Conservation (phyloP, 1,140 invertebrate genomes). For the Bombus haemorrhoidalis region DNA sequence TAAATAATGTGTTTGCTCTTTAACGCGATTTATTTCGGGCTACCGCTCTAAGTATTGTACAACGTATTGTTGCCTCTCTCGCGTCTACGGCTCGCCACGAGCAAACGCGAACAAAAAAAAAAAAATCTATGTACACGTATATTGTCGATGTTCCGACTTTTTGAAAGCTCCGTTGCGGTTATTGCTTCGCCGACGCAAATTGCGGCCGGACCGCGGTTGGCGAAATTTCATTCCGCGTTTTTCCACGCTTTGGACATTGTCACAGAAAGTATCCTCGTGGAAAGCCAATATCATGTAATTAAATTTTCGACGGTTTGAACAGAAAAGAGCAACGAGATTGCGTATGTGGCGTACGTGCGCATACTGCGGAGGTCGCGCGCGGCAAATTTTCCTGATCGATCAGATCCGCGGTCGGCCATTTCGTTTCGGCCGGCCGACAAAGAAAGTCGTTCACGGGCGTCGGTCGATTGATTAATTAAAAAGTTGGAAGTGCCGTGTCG, state of each 20-base stretch:
- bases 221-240: slow-evolving; percentile 30
- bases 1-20: slow-evolving; percentile 57
- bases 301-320: slow-evolving; percentile 32
- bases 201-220: neutral
- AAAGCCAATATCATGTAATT: slow-evolving; percentile 50
- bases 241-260: slow-evolving; percentile 10
- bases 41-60: neutral
- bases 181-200: slow-evolving; percentile 17
- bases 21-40: slow-evolving; percentile 45
- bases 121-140: neutral
- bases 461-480: slow-evolving; percentile 67
- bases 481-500: slow-evolving; percentile 61
- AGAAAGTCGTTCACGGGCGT: slow-evolving; percentile 22
- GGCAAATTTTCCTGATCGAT: slow-evolving; percentile 59
- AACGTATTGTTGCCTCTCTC: slow-evolving; percentile 7
- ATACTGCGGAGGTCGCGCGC: slow-evolving; percentile 3
- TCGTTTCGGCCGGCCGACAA: slow-evolving; percentile 29
- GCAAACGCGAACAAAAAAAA: neutral
- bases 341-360: neutral
- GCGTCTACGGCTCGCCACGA: neutral
- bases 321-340: slow-evolving; percentile 40
- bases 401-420: slow-evolving; percentile 52
- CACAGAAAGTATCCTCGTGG: slow-evolving; percentile 24
- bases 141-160: neutral
- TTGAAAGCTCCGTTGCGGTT: slow-evolving; percentile 1